These are phyloP conservation scores for Drosophila koepferae DNA, from an alignment of 2,888 invertebrate genomes.

Conservation along the genomic window DNA sequence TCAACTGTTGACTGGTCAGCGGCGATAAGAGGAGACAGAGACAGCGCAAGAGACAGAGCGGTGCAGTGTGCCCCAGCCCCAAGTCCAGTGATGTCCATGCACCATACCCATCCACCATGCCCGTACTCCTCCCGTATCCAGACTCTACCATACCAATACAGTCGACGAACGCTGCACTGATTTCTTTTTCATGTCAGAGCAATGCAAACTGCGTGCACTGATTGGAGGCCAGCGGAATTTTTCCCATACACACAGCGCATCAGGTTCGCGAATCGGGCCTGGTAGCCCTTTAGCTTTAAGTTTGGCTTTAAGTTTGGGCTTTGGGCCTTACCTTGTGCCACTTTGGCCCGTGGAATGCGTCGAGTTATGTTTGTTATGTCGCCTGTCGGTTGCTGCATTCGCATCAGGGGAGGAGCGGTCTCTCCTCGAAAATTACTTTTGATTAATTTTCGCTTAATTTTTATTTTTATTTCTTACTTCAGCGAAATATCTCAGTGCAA, in stretches of 20 bases:
- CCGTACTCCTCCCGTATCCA: conserved; percentile 8
- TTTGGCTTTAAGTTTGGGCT: conserved; percentile 23
- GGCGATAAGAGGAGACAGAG: conserved; percentile 59
- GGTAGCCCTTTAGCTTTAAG: conserved; percentile 27
- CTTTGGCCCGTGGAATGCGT: conserved; percentile 74
- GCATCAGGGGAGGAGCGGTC: conserved; percentile 5
- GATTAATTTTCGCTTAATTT: conserved; percentile 81
- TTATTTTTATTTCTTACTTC: conserved; percentile 79
- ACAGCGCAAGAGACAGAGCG: conserved; percentile 17
- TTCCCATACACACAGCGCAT: conserved; percentile 68
- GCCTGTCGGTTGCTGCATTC: conserved; percentile 38
- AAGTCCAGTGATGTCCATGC: conserved; percentile 14
- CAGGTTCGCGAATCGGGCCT: conserved; percentile 35
- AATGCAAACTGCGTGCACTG: conserved; percentile 75
- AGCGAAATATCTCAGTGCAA: conserved; percentile 61
- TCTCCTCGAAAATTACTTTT: conserved; percentile 66
- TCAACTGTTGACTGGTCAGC: conserved; percentile 51
- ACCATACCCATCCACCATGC: conserved; percentile 6
- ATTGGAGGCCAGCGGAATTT: conserved; percentile 80
- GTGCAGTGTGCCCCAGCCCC: conserved; percentile 21
- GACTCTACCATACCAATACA: conserved; percentile 25
- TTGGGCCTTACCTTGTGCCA: conserved; percentile 70
- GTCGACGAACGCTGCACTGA: conserved; percentile 72
- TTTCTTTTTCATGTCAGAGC: conserved; percentile 81
- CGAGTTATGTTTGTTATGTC: conserved; percentile 74